Evolutionary conservation across 2,113 vertebrate species (phyloP).

Genomic region (Gambusia affinis): DNA sequence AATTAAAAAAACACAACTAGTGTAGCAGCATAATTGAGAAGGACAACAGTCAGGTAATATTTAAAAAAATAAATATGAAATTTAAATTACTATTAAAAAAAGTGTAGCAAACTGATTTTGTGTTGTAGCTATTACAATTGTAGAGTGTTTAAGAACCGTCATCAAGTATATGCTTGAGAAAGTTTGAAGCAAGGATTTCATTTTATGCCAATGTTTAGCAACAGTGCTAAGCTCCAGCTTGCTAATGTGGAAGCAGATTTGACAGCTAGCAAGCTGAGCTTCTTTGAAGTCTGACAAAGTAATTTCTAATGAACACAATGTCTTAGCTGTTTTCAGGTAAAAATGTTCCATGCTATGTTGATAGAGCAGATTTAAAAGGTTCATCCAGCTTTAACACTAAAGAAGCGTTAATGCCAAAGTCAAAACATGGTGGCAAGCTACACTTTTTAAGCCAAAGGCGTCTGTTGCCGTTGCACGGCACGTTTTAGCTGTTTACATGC

Average conservation of each 20-base stretch:
- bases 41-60: neutral
- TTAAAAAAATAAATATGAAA: slow-evolving; percentile 16
- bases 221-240: neutral
- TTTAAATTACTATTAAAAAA: slow-evolving; percentile 16
- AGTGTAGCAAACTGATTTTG: slow-evolving; percentile 30
- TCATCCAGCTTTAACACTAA: too few relatives aligned
- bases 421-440: too few relatives aligned
- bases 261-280: neutral
- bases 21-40: neutral
- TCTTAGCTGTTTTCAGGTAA: too few relatives aligned
- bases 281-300: too few relatives aligned
- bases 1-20: neutral
- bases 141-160: neutral
- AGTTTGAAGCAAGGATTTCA: neutral
- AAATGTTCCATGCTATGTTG: too few relatives aligned
- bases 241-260: neutral
- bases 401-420: too few relatives aligned
- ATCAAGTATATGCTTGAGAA: neutral
- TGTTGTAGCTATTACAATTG: slow-evolving; percentile 43
- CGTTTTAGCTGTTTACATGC: too few relatives aligned
- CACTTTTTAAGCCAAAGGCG: too few relatives aligned
- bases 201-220: neutral
- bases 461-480: too few relatives aligned
- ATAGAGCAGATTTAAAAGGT: too few relatives aligned
- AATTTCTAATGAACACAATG: too few relatives aligned